Evolutionary conservation across 2,888 invertebrate species (phyloP).

Genomic region (Lithophane leautieri): DNA sequence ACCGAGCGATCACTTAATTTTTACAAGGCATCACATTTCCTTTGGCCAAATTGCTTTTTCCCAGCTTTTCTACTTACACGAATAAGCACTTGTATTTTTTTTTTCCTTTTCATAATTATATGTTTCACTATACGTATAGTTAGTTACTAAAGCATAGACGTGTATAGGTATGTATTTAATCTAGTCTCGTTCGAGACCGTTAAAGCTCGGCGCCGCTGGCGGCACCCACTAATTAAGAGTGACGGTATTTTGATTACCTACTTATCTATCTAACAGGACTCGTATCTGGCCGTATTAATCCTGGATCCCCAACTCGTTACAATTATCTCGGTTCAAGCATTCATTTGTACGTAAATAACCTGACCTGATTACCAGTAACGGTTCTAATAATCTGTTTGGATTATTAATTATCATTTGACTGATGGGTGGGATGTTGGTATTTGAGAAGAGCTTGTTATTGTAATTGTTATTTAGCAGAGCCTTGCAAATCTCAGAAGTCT

Average conservation of each 20-base stretch:
- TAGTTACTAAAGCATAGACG: background rate
- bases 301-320: constrained; percentile 79
- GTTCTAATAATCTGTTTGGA: constrained; percentile 68
- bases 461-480: constrained; percentile 33
- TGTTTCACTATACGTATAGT: background rate
- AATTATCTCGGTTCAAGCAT: constrained; percentile 82
- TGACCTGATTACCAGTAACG: constrained; percentile 72
- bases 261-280: constrained; percentile 83
- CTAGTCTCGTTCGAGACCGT: constrained; percentile 63
- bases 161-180: constrained; percentile 40
- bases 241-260: constrained; percentile 88
- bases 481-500: constrained; percentile 51
- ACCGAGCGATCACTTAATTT: background rate
- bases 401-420: constrained; percentile 67
- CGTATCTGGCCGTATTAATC: constrained; percentile 82
- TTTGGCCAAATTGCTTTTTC: constrained; percentile 20
- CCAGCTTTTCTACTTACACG: background rate
- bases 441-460: constrained; percentile 17
- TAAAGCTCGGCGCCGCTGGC: constrained; percentile 72
- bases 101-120: constrained; percentile 4
- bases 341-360: constrained; percentile 78
- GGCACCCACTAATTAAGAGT: constrained; percentile 85
- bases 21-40: background rate
- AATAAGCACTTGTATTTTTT: constrained; percentile 12
- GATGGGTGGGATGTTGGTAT: constrained; percentile 42